Conservation (phyloP, 2,113 vertebrate genomes). For the Pycnonotus jocosus region DNA sequence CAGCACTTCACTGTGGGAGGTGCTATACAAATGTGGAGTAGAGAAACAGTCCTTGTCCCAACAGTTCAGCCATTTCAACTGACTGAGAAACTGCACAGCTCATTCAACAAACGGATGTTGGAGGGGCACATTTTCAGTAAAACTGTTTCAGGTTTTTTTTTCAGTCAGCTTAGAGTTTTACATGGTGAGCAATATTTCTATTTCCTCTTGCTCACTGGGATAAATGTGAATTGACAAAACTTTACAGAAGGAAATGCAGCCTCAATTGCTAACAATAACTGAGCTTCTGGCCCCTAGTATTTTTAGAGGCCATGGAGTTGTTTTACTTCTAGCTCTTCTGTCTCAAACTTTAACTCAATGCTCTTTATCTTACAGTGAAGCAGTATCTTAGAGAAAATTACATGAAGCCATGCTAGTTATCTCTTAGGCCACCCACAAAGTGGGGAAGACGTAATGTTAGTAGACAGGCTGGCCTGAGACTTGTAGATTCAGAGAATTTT, state of each 20-base stretch:
- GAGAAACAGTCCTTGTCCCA: neutral
- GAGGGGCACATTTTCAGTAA: neutral
- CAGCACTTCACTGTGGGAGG: neutral
- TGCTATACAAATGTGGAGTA: neutral
- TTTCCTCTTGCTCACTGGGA: neutral
- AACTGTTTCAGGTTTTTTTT: neutral
- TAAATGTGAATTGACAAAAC: neutral
- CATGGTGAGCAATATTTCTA: neutral
- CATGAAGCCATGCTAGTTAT: neutral
- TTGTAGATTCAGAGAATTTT: neutral
- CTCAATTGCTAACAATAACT: neutral
- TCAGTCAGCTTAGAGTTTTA: neutral
- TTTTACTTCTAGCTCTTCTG: neutral
- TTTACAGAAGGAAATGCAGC: neutral
- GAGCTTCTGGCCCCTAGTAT: neutral
- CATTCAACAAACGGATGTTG: fast-evolving
- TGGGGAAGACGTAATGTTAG: neutral
- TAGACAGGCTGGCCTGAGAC: neutral
- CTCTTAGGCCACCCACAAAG: neutral
- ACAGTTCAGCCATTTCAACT: neutral
- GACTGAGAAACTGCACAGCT: neutral
- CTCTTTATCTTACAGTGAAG: neutral
- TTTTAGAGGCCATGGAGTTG: neutral
- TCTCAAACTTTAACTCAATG: neutral
- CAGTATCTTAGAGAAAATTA: neutral